Percentiles rank a stretch among this genome's conserved stretches.
Conservation (phyloP, 2,113 vertebrate genomes). For the Clarias macrocephalus region DNA sequence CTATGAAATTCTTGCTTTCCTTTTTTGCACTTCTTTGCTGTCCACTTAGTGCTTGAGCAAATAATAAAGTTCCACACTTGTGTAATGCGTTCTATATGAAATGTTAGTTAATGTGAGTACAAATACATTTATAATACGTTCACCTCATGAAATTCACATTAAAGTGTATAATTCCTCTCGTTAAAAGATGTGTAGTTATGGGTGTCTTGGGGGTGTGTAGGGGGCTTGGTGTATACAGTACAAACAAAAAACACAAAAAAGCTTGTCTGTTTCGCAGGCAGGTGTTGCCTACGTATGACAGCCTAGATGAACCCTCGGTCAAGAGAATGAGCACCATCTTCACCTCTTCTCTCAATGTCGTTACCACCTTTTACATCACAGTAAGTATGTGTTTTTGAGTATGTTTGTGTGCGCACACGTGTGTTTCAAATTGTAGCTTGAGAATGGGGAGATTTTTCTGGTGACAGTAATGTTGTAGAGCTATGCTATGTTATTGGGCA, state of each 20-base stretch:
- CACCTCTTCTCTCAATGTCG: constrained; percentile 88
- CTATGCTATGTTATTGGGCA: too few species aligned
- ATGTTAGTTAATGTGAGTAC: neutral
- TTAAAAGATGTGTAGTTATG: neutral
- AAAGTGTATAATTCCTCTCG: neutral
- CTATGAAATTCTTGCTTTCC: constrained; percentile 40
- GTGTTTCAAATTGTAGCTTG: neutral
- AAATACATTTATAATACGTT: neutral
- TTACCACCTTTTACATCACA: constrained; percentile 94
- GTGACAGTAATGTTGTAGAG: neutral
- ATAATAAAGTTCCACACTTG: neutral
- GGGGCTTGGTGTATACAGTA: constrained; percentile 29
- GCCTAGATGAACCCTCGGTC: constrained; percentile 94
- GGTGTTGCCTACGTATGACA: constrained; percentile 97
- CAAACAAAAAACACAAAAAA: neutral
- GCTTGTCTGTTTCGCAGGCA: constrained; percentile 76
- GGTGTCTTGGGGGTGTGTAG: neutral
- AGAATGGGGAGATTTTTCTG: neutral
- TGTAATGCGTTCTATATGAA: neutral
- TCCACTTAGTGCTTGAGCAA: neutral
- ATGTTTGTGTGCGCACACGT: neutral
- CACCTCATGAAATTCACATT: neutral
- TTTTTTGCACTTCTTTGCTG: constrained; percentile 35
- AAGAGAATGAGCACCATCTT: constrained; percentile 99
- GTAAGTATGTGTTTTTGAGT: constrained; percentile 73